Base-by-base conservation (phyloP, 2,113 vertebrate genomes). In the Mungos mungo region DNA sequence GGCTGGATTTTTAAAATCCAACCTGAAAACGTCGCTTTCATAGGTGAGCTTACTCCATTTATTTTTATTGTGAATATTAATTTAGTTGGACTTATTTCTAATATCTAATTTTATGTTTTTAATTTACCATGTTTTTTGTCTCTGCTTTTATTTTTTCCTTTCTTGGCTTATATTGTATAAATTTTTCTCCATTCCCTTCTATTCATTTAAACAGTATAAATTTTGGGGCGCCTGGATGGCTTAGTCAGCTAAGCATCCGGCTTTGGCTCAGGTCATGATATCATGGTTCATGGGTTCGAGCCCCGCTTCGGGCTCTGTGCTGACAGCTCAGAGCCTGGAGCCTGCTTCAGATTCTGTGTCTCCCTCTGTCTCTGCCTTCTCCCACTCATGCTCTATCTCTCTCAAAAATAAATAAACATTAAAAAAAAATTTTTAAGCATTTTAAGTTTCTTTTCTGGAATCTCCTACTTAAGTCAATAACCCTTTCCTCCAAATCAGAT, bases 401-500 rank as follows among this genome's bases (percentile, higher is more conserved):
- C 57, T 60, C 57, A 60, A 60, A 60, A 60, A 60, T 60, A 23
- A 60, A 60, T 60, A 60, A 60, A 60, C 57, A 60, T 25, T 23
- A 23, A 60, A 60, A 60, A 57, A 57, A 15, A 52, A 66, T 80
- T 29, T 45, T 89, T 86, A 16, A 96, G 93, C 88, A 66, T 66
- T 85, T 50, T 77, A 66, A 81, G 89, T 82, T 66, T 47, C 23
- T 88, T 80, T 71, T 90, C 2, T 21, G 38, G 4, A 1, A 80
- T 80, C 47, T 93, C 47, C 60, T 60, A 66, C 31, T 88, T 84
- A 68, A 80, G 29, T 74, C 41, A 96, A 69, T 47, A 79, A 87
- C 76, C 8, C n/a, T 93, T 84, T 90, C 33, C 74, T 94, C 69
- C 90, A 90, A 93, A 69, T 18, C 45, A 95, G 71, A 80, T 88